Base-by-base conservation (phyloP, 35 echinoderm and acorn worm genomes). In the Ophiothrix spiculata region DNA sequence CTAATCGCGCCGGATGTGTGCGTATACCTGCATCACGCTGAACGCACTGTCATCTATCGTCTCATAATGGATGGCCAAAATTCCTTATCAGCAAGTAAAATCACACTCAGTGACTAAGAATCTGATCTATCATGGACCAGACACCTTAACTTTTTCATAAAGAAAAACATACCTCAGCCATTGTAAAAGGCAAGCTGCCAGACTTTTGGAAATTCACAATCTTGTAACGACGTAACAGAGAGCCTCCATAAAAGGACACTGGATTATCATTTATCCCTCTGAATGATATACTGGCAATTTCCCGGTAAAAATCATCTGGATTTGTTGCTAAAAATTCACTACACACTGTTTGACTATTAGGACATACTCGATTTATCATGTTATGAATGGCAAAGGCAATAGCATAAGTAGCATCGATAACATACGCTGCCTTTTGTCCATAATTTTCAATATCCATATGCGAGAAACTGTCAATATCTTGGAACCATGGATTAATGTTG, bases 401-500 rank as follows among this genome's bases (percentile, higher is more conserved):
- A 23, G 87, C 39, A 46, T 82, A 83, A 4, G 75, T 79, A 42
- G 87, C 35, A 49, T 89, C 64, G 17, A 89, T 83, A 11, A 89
- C 38, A 46, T 83, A 39, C 1, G 87, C 80, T 21, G 80, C 56
- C 19, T 42, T 37, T 23, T n/a, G 16, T 35, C 39, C 79, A 42
- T 45, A 45, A 8, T 40, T 35, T 21, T 19, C 0, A 1, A 82
- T 79, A 31, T 79, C 39, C 8, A 80, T 80, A 31, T 69, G 11
- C 14, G 35, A 21, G 25, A 80, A 83, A 8, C 23, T 15, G 0
- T 29, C 13, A 54, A 56, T 83, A 8, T 83, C 87, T 6, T 39
- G 25, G 31, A 83, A 83, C 87, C 87, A 89, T 15, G 87, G 87
- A 77, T 80, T 83, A 31, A 40, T n/a, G n/a, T n/a, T n/a, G n/a